Evolutionary conservation across 2,113 vertebrate species (phyloP), one percentile per base, ranked within the genome.

Genomic region (Chloebia gouldiae): DNA sequence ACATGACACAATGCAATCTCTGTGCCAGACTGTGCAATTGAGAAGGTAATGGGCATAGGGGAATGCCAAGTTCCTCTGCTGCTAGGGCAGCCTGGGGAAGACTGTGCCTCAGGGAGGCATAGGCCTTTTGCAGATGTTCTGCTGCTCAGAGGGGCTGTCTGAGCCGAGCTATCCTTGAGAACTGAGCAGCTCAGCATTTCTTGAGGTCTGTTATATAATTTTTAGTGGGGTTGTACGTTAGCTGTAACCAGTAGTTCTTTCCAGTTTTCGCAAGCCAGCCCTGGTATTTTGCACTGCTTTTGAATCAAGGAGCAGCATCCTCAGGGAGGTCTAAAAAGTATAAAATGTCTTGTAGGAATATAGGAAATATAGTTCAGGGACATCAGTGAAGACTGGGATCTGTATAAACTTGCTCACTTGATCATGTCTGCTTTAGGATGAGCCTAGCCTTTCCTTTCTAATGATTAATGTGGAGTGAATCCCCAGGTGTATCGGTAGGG

Each of bases 371-470:
- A 18, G 17, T 83, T 66, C 4, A 4, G 27, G 44, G 6, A 6
- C 27, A 23, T 10, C 0, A 0, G 0, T 64, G 28, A 85, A 85
- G 31, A 10, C 61, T 51, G 61, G 70, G 27, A 6, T 91, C 30
- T 92, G 24, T 23, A 56, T 89, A 78, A 93, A 71, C 53, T 85
- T 61, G 15, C 8, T 75, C 4, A 22, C 19, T 57, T 81, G 28
- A 40, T 81, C 27, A 25, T 35, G 11, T 57, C 50, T 94, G n/a
- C 40, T 54, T 72, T 61, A 69, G n/a, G 42, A 50, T 77, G 66
- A 60, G 14, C 28, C 35, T 47, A 37, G 11, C 79, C 66, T 94
- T 81, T 77, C 13, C 49, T 64, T 88, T 71, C 17, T 64, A 30
- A 0, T 86, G 35, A 51, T 76, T 60, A 64, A 49, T 45, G 40